These are phyloP conservation scores for Anas platyrhynchos DNA, from an alignment of 2,113 vertebrate genomes.

Conservation along the genomic window DNA sequence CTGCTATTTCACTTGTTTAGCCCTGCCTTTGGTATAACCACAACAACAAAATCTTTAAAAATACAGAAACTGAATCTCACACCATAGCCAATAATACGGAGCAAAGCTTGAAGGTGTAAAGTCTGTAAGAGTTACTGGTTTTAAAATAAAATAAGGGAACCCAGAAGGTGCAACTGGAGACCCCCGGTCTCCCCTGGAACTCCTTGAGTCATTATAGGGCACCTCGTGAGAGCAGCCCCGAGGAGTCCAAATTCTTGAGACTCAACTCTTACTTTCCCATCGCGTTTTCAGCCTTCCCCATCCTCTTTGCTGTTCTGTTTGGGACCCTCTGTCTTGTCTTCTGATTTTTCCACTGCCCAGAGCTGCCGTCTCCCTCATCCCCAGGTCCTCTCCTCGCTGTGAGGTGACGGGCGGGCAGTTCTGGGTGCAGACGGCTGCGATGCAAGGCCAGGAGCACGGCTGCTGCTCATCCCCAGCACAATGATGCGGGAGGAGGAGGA, in stretches of 20 bases:
- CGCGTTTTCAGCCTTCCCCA: neutral
- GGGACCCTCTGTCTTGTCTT: neutral
- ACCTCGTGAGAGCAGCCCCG: rapidly evolving
- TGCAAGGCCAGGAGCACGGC: neutral
- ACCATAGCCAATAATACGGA: rapidly evolving
- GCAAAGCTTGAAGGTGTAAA: neutral
- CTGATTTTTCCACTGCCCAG: neutral
- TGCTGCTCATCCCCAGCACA: neutral
- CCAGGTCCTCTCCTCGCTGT: neutral
- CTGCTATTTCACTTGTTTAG: neutral
- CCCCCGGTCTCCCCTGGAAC: rapidly evolving
- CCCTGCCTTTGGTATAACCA: neutral
- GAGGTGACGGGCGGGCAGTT: neutral
- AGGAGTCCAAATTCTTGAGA: neutral
- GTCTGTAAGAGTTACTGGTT: neutral
- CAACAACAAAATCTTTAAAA: neutral
- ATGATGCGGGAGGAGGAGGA: neutral
- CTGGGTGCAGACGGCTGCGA: neutral
- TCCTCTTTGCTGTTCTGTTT: neutral
- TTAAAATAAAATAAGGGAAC: neutral
- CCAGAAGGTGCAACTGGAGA: neutral
- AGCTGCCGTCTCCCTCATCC: neutral
- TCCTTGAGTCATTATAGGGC: rapidly evolving
- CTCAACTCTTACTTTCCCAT: neutral
- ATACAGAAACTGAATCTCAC: rapidly evolving